Conservation (phyloP, 2,113 vertebrate genomes). For the Chionomys nivalis region DNA sequence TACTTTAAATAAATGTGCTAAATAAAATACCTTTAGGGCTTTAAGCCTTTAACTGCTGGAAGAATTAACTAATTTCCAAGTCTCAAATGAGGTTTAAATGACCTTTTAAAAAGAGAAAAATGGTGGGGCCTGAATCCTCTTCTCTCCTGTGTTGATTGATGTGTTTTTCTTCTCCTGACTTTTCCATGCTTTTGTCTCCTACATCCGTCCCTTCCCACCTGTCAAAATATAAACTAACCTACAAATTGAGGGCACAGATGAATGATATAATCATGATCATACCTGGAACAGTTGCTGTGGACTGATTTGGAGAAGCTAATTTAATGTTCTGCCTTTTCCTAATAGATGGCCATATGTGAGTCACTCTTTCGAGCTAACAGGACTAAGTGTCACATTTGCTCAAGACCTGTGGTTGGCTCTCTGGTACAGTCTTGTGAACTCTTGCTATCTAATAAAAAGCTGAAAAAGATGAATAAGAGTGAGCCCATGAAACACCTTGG, state of each 20-base stretch:
- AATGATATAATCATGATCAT: conserved; percentile 43
- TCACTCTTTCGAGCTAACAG: conserved; percentile 12
- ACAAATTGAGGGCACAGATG: conserved; percentile 51
- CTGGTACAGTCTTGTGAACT: conserved; percentile 44
- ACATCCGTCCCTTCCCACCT: rapidly evolving
- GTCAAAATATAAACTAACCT: neutral
- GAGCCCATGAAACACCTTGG: neutral
- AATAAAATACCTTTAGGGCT: conserved; percentile 60
- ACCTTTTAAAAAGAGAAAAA: conserved; percentile 57
- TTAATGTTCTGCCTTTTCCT: conserved; percentile 41
- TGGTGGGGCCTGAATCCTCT: conserved; percentile 3
- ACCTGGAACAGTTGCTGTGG: neutral
- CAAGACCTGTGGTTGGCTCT: neutral
- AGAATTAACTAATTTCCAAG: conserved; percentile 61
- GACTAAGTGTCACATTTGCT: conserved; percentile 41
- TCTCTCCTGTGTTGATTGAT: conserved; percentile 1
- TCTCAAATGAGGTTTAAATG: conserved; percentile 61
- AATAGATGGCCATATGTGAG: neutral
- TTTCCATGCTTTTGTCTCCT: conserved; percentile 16
- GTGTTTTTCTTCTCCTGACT: neutral
- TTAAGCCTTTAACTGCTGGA: conserved; percentile 62
- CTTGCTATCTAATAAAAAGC: conserved; percentile 32
- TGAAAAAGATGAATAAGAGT: conserved; percentile 21
- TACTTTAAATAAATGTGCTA: conserved; percentile 28
- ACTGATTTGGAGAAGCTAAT: conserved; percentile 34